Evolutionary conservation across 2,888 invertebrate species (phyloP).

Genomic region (Lasioglossum morio): DNA sequence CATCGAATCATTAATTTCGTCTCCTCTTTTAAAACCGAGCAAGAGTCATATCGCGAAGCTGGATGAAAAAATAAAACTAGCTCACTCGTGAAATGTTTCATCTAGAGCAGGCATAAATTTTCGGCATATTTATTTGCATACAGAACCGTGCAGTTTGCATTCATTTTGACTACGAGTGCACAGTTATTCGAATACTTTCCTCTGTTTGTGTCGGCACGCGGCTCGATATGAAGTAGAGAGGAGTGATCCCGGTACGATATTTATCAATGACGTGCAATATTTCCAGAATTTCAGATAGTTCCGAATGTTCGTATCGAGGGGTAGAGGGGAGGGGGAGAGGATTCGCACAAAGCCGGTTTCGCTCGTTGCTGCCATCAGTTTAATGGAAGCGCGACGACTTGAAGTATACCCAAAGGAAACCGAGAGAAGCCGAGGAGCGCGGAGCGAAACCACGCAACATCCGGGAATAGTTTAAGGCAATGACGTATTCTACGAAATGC

Average conservation of each 20-base stretch:
- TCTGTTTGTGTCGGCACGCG: background rate
- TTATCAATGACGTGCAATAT: background rate
- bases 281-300: background rate
- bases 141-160: background rate
- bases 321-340: too few relatives aligned
- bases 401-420: background rate
- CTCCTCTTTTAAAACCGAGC: too few relatives aligned
- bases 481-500: conserved; percentile 38
- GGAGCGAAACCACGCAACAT: conserved; percentile 29
- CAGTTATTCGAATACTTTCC: background rate
- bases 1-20: too few relatives aligned
- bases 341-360: background rate
- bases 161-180: background rate
- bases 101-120: background rate
- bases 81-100: background rate
- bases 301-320: background rate
- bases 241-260: background rate
- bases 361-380: background rate
- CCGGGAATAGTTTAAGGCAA: conserved; percentile 42
- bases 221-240: background rate
- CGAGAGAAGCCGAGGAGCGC: background rate
- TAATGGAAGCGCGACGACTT: background rate
- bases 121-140: background rate
- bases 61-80: background rate
- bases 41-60: too few relatives aligned